phyloP scores from a whole-genome alignment of 2,888 invertebrate species.

The Protula sp. region DNA sequence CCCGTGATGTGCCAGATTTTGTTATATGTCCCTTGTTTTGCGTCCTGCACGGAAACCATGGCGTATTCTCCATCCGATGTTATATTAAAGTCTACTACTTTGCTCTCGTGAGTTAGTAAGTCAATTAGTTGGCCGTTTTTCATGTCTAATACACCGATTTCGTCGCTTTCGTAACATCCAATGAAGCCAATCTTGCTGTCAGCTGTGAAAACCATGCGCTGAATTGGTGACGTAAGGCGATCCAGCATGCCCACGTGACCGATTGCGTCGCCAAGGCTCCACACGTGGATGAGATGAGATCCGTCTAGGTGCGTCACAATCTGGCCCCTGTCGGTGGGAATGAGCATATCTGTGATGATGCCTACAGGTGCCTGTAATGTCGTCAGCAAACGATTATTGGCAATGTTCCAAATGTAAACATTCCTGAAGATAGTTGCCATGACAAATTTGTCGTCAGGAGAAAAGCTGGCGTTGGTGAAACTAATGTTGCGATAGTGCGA shows the following conservation, averaged over 20 bases:
- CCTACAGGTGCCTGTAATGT: constrained; percentile 10
- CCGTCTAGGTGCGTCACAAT: constrained; percentile 35
- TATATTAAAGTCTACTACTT: constrained; percentile 37
- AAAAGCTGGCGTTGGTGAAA: constrained; percentile 45
- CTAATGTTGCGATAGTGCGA: constrained; percentile 29
- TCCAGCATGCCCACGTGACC: constrained; percentile 40
- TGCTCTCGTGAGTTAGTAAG: constrained; percentile 45
- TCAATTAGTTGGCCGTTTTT: constrained; percentile 42
- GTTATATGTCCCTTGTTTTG: constrained; percentile 32
- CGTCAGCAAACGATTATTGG: constrained; percentile 6
- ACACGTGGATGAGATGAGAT: constrained; percentile 41
- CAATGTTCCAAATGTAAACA: constrained; percentile 46
- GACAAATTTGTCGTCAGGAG: constrained; percentile 40
- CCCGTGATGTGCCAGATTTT: constrained; percentile 47
- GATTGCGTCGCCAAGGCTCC: constrained; percentile 42
- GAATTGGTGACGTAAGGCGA: constrained; percentile 41
- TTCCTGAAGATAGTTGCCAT: constrained; percentile 47
- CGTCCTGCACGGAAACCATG: constrained; percentile 34
- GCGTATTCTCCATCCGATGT: constrained; percentile 41
- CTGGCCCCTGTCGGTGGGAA: constrained; percentile 14
- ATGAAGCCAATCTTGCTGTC: constrained; percentile 37
- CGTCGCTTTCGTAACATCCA: constrained; percentile 41
- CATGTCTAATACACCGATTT: constrained; percentile 49
- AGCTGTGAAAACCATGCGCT: constrained; percentile 32
- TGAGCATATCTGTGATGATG: constrained; percentile 35